A percentile compares a stretch with the other conserved stretches of the same genome.
Conservation (phyloP, 2,888 invertebrate genomes). For the Melinaea marsaeus region DNA sequence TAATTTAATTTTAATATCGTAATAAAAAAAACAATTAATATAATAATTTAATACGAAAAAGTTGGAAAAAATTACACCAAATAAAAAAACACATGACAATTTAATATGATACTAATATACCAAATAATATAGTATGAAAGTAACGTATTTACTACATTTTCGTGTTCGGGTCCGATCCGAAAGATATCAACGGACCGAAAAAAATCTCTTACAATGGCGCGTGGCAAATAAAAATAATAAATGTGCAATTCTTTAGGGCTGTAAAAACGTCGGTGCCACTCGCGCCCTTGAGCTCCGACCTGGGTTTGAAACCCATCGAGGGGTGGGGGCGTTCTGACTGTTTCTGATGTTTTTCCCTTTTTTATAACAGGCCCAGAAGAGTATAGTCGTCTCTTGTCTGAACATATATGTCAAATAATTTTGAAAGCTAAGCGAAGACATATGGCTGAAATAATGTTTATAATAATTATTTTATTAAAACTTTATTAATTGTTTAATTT, state of each 20-base stretch:
- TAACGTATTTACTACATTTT: slow-evolving; percentile 38
- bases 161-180: background rate
- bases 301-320: slow-evolving; percentile 43
- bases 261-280: slow-evolving; percentile 70
- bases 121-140: slow-evolving; percentile 23
- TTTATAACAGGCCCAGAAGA: background rate
- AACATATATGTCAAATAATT: too few species aligned
- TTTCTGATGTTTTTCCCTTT: slow-evolving; percentile 1
- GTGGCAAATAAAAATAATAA: slow-evolving; percentile 73
- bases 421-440: too few species aligned
- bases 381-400: too few species aligned
- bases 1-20: too few species aligned
- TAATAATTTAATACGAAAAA: too few species aligned
- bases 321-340: background rate
- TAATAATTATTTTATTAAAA: too few species aligned
- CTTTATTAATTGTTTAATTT: too few species aligned
- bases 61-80: too few species aligned
- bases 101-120: slow-evolving; percentile 6
- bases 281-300: slow-evolving; percentile 56
- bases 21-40: too few species aligned
- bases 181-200: slow-evolving; percentile 57
- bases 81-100: too few species aligned
- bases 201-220: slow-evolving; percentile 56
- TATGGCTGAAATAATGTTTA: too few species aligned
- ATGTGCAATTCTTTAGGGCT: slow-evolving; percentile 73